These are phyloP conservation scores for Cynoglossus semilaevis DNA, from an alignment of 2,113 vertebrate genomes.

Conservation along the genomic window DNA sequence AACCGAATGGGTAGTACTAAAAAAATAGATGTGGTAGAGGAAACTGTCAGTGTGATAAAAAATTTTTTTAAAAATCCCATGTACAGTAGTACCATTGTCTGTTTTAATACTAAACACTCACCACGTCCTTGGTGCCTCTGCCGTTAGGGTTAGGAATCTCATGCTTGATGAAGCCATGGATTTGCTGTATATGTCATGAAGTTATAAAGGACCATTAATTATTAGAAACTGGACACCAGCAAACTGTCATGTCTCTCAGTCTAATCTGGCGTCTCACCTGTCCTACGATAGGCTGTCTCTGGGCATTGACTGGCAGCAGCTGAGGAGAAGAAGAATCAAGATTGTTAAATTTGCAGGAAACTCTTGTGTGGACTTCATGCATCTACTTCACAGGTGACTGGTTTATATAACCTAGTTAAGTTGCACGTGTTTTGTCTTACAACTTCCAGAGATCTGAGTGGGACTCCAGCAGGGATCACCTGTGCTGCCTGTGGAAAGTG, in stretches of 20 bases:
- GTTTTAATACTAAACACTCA: slow-evolving; percentile 32
- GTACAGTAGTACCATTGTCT: neutral
- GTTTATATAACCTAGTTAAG: no score
- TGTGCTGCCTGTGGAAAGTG: slow-evolving; percentile 34
- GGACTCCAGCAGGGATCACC: slow-evolving; percentile 45
- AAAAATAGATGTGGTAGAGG: slow-evolving; percentile 4
- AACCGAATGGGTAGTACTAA: slow-evolving; percentile 53
- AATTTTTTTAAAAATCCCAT: no score
- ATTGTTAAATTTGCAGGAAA: neutral
- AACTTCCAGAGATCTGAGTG: slow-evolving; percentile 36
- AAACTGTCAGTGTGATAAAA: neutral
- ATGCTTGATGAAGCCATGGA: slow-evolving; percentile 63
- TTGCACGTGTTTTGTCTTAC: slow-evolving; percentile 24
- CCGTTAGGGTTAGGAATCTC: slow-evolving; percentile 43
- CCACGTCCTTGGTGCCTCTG: slow-evolving; percentile 45
- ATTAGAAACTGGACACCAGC: no score
- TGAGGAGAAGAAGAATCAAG: slow-evolving; percentile 18
- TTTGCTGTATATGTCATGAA: slow-evolving; percentile 9
- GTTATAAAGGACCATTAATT: no score
- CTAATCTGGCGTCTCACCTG: slow-evolving; percentile 35
- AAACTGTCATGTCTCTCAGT: no score
- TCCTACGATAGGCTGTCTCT: slow-evolving; percentile 16
- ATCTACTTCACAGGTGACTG: no score
- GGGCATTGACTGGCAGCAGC: slow-evolving; percentile 55
- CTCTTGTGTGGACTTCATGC: no score